Percentiles rank a stretch among this genome's conserved stretches.
phyloP scores from a whole-genome alignment of 1,140 invertebrate genomes.

The Saccostrea glomerata region DNA sequence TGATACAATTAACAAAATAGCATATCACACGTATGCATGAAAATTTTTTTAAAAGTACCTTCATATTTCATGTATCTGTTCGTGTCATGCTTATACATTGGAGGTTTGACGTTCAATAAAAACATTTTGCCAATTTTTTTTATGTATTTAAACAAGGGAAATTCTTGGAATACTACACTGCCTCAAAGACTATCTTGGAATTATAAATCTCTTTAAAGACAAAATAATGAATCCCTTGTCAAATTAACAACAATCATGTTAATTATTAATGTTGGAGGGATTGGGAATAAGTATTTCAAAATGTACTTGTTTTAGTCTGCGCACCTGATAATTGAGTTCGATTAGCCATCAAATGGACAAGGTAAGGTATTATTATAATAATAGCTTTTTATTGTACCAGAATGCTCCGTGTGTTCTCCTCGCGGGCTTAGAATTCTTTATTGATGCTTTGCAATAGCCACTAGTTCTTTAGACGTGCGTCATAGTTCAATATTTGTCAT shows the following conservation, averaged over 20 bases:
- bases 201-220: not conserved
- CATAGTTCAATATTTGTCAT: too few species aligned
- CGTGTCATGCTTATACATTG: not conserved
- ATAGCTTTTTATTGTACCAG: too few species aligned
- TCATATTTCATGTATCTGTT: not conserved
- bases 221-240: conserved; percentile 8
- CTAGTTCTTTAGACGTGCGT: too few species aligned
- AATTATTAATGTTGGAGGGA: not conserved
- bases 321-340: not conserved
- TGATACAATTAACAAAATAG: too few species aligned
- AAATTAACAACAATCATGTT: conserved; percentile 21
- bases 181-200: not conserved
- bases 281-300: not conserved
- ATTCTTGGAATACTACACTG: not conserved
- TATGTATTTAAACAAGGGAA: conserved; percentile 7
- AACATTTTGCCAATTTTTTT: not conserved
- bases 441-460: too few species aligned
- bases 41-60: too few species aligned
- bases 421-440: too few species aligned
- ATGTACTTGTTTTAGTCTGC: not conserved
- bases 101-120: not conserved
- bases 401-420: too few species aligned
- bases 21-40: too few species aligned
- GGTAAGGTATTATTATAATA: not conserved
- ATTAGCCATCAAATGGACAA: not conserved